Conservation (phyloP, 1,140 invertebrate genomes). For the Aphaenogaster rudis region DNA sequence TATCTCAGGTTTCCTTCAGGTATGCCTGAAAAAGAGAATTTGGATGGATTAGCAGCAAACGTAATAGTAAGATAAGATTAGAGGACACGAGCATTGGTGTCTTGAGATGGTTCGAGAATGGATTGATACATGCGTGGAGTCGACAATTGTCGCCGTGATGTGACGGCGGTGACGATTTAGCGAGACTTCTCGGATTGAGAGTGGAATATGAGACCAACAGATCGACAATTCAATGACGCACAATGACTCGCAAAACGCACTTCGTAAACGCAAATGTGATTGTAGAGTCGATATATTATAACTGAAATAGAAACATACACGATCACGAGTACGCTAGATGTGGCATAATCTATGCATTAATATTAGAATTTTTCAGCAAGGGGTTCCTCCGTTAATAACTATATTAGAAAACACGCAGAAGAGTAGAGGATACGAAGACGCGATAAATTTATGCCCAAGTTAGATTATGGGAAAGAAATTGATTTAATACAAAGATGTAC, state of each 20-base stretch:
- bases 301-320: conserved; percentile 68
- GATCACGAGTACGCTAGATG: conserved; percentile 34
- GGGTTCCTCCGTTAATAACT: conserved; percentile 23
- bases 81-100: conserved; percentile 41
- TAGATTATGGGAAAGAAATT: conserved; percentile 22
- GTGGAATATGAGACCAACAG: conserved; percentile 56
- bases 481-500: conserved; percentile 2
- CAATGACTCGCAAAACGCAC: conserved; percentile 86
- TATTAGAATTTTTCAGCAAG: conserved; percentile 68
- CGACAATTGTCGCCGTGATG: conserved; percentile 14
- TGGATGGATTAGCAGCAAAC: not conserved
- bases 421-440: not conserved
- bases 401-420: conserved; percentile 23
- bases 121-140: conserved; percentile 65
- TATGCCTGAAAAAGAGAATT: conserved; percentile 22
- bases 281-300: conserved; percentile 79
- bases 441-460: conserved; percentile 18
- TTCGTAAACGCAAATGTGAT: conserved; percentile 86
- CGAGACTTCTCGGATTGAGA: conserved; percentile 34
- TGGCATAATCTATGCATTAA: conserved; percentile 64
- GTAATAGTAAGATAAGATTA: conserved; percentile 30
- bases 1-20: conserved; percentile 26
- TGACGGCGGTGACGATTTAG: not conserved
- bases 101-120: conserved; percentile 77
- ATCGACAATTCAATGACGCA: conserved; percentile 86